Conservation (phyloP, 2,113 vertebrate genomes). For the Aplodontia rufa region DNA sequence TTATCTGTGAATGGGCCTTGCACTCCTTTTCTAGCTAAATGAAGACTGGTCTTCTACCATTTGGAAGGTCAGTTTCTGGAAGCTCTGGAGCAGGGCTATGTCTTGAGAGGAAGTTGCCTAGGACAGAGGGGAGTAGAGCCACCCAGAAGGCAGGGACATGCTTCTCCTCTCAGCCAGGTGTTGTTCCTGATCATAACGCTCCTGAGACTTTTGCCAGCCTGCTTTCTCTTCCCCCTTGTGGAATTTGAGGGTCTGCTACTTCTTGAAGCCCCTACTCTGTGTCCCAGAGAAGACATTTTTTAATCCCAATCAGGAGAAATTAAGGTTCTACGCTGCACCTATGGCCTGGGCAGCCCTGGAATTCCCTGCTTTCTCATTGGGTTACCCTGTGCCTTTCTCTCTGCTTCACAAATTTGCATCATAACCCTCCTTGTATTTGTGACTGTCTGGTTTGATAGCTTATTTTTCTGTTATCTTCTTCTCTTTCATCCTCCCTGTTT, state of each 20-base stretch:
- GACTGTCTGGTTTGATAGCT: not conserved
- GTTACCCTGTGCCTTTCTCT: not conserved
- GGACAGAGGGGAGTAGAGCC: rapidly evolving
- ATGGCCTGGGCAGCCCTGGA: rapidly evolving
- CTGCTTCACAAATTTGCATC: rapidly evolving
- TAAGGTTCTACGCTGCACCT: rapidly evolving
- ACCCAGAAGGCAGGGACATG: rapidly evolving
- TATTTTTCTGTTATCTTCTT: not conserved
- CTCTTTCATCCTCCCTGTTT: not conserved
- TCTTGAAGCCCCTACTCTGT: not conserved
- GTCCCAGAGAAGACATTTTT: not conserved
- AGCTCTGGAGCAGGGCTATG: rapidly evolving
- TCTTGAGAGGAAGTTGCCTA: rapidly evolving
- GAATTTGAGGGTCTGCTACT: not conserved
- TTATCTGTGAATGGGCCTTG: rapidly evolving
- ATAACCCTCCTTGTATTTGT: not conserved
- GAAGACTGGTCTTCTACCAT: not conserved
- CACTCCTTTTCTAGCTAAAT: not conserved
- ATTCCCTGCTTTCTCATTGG: rapidly evolving
- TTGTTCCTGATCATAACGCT: rapidly evolving
- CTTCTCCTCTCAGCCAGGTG: rapidly evolving
- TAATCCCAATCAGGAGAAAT: not conserved
- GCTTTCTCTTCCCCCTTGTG: not conserved
- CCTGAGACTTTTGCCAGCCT: not conserved
- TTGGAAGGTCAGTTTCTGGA: not conserved